These are phyloP conservation scores for Hydropsyche tenuis DNA, from an alignment of 1,140 invertebrate species.

Conservation along the genomic window DNA sequence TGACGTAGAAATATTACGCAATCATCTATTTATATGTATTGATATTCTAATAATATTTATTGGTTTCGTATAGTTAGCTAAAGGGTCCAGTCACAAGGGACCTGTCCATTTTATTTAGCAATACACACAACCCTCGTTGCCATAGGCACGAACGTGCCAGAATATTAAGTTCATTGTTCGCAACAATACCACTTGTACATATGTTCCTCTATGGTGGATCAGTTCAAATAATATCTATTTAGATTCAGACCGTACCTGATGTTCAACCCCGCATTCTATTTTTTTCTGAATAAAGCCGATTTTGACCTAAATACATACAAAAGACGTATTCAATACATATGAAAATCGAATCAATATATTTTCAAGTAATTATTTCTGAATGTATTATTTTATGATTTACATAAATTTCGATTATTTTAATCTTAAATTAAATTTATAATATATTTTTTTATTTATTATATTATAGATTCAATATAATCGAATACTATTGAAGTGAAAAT, in stretches of 20 bases:
- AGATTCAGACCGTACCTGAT: conserved; percentile 30
- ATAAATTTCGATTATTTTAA: too few relatives aligned
- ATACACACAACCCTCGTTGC: neutral
- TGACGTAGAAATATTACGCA: too few relatives aligned
- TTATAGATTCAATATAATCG: neutral
- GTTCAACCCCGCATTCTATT: neutral
- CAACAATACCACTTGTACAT: conserved; percentile 51
- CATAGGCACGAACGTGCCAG: conserved; percentile 21
- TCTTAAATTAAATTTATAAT: too few relatives aligned
- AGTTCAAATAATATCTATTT: conserved; percentile 49
- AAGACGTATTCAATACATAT: too few relatives aligned
- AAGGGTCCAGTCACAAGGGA: conserved; percentile 34
- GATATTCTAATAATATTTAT: conserved; percentile 24
- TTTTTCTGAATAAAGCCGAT: too few relatives aligned
- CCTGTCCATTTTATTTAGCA: conserved; percentile 33
- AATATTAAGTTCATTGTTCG: conserved; percentile 48
- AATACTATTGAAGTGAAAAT: neutral
- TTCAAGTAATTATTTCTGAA: too few relatives aligned
- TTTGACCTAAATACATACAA: too few relatives aligned
- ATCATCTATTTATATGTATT: neutral
- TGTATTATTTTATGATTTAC: too few relatives aligned
- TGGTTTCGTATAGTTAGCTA: conserved; percentile 33
- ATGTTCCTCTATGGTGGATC: conserved; percentile 47
- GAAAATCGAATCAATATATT: too few relatives aligned
- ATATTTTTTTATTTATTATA: too few relatives aligned